Base-by-base conservation (phyloP, 2,113 vertebrate species). In the Agelaius phoeniceus region DNA sequence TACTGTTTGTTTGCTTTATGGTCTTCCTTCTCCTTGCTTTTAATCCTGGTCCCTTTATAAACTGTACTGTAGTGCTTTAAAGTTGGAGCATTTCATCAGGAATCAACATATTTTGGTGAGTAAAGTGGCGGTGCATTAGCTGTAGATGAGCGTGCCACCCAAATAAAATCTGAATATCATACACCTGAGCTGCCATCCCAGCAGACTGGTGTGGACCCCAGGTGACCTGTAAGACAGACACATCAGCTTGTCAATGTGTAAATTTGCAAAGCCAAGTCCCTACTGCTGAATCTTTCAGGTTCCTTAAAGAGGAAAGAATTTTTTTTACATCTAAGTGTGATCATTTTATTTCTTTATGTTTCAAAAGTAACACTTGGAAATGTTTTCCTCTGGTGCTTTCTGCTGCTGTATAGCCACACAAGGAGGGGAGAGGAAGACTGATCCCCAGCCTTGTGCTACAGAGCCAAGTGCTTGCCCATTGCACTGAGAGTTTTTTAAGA, bases 401-500 rank as follows among this genome's bases (percentile, higher is more conserved):
- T 93, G n/a, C 85, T 77, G 39, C 85, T 37, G 2, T 28, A 13
- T 10, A 37, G 65, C 52, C 43, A 20, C 43, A 2, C 13, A 11
- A 21, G 1, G 8, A 72, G 30, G 7, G 27, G 37, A 71, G 61
- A 35, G 77, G 66, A 89, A 74, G 49, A n/a, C 26, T 15, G 33
- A 54, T 84, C 18, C 31, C n/a, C 54, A 41, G 0, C 22, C 33
- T 61, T 54, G 31, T 81, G 41, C 84, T 3, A 0, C 9, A 21
- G 30, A 84, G 39, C 51, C 68, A 30, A 37, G 39, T 15, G 59
- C 67, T 82, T 55, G 54, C n/a, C 79, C 81, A 31, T 19, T 37
- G 72, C 67, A 24, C 28, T 21, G 83, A 48, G 51, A 3, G 0
- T 39, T 87, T 94, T 91, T 79, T 87, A 93, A 96, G 84, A 96